Conservation (phyloP, 2,797 vertebrate genomes). For the Ctenopoma kingsleyae region DNA sequence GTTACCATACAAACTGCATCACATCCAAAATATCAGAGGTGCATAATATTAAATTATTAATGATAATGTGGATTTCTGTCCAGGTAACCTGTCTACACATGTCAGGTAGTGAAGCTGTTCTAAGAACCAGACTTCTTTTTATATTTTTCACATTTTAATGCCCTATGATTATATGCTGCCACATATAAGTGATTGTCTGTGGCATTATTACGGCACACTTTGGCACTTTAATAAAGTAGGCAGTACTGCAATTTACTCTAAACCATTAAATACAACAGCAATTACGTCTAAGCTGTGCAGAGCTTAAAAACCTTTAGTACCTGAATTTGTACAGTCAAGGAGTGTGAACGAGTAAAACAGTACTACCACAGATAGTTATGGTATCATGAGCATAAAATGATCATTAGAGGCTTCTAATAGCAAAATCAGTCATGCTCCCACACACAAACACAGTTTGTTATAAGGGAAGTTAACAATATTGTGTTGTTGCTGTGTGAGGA, state of each 20-base stretch:
- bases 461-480: constrained; percentile 44
- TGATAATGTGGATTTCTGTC: not conserved
- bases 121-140: not conserved
- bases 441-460: constrained; percentile 59
- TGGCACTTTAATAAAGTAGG: constrained; percentile 11
- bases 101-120: not conserved
- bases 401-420: constrained; percentile 73
- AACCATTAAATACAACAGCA: constrained; percentile 36
- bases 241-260: constrained; percentile 28
- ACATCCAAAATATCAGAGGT: not conserved
- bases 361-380: constrained; percentile 57
- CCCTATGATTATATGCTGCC: not conserved
- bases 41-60: not conserved
- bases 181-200: constrained; percentile 14
- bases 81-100: not conserved
- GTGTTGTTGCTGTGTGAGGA: constrained; percentile 42
- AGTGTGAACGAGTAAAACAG: constrained; percentile 38
- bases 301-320: constrained; percentile 25
- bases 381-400: constrained; percentile 68
- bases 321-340: not conserved
- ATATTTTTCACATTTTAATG: not conserved
- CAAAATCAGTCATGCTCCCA: constrained; percentile 70
- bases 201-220: constrained; percentile 5
- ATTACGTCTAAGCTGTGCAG: constrained; percentile 33
- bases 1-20: too few relatives aligned